Percentiles rank a stretch among this genome's conserved stretches.
These are phyloP conservation scores for Zaprionus vittiger DNA, from an alignment of 1,140 invertebrate species.

Conservation along the genomic window DNA sequence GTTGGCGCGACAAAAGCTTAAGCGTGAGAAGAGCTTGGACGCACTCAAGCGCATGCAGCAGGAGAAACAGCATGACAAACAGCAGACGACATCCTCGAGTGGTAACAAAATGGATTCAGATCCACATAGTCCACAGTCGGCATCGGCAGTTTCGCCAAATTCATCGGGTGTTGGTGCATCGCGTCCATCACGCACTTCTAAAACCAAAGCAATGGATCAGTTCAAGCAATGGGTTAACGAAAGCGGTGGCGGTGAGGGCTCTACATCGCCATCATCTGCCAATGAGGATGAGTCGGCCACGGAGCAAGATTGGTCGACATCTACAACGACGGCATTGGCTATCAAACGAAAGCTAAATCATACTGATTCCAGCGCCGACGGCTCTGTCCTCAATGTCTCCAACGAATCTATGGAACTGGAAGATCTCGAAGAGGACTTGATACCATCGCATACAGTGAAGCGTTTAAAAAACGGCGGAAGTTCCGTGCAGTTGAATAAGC, in stretches of 20 bases:
- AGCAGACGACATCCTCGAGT: not conserved
- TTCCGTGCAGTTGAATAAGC: slow-evolving; percentile 78
- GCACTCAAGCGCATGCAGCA: slow-evolving; percentile 83
- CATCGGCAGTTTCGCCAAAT: slow-evolving; percentile 56
- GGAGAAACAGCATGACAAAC: slow-evolving; percentile 51
- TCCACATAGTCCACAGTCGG: slow-evolving; percentile 48
- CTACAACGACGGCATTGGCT: slow-evolving; percentile 32
- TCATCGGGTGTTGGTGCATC: slow-evolving; percentile 74
- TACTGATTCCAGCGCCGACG: slow-evolving; percentile 68
- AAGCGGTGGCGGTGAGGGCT: slow-evolving; percentile 56
- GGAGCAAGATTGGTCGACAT: slow-evolving; percentile 71
- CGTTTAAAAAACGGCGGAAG: slow-evolving; percentile 81
- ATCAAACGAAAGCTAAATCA: slow-evolving; percentile 80
- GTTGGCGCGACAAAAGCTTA: slow-evolving; percentile 89
- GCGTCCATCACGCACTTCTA: slow-evolving; percentile 90
- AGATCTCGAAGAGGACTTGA: slow-evolving; percentile 78
- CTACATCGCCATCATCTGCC: slow-evolving; percentile 64
- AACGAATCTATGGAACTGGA: slow-evolving; percentile 75
- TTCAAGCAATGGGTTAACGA: slow-evolving; percentile 90
- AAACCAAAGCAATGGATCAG: slow-evolving; percentile 92
- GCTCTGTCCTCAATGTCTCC: slow-evolving; percentile 75
- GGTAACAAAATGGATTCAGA: slow-evolving; percentile 27
- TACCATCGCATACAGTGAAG: slow-evolving; percentile 78
- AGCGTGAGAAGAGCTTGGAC: slow-evolving; percentile 85
- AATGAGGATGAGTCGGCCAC: slow-evolving; percentile 67